These are phyloP conservation scores for Sylvia borin DNA, from an alignment of 2,797 vertebrate species.

Conservation along the genomic window DNA sequence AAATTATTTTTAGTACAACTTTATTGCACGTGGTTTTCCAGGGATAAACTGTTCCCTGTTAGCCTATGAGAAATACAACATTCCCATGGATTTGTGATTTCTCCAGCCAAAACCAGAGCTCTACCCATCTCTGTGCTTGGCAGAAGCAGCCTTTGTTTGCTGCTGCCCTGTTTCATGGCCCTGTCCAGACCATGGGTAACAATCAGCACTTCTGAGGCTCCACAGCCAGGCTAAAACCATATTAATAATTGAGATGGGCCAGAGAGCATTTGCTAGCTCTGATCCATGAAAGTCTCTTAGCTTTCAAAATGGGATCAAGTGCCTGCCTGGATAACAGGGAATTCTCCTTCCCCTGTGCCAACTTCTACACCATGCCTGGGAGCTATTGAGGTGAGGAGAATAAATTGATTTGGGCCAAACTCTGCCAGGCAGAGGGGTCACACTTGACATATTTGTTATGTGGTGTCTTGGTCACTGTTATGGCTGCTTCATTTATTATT, in stretches of 20 bases:
- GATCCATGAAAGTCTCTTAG: background rate
- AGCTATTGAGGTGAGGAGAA: background rate
- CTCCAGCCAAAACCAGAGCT: background rate
- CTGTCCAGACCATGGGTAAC: background rate
- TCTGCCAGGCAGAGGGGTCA: background rate
- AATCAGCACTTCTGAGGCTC: background rate
- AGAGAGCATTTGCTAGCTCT: background rate
- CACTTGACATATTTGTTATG: background rate
- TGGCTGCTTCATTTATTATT: background rate
- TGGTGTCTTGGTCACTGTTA: background rate
- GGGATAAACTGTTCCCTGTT: background rate
- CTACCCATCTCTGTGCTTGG: background rate
- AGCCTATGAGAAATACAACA: accelerated
- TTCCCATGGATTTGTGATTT: accelerated
- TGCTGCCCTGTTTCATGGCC: background rate
- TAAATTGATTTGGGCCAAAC: background rate
- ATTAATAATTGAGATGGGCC: background rate
- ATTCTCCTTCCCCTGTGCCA: background rate
- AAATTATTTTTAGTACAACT: background rate
- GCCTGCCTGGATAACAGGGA: background rate
- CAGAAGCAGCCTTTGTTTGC: background rate
- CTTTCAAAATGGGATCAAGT: background rate
- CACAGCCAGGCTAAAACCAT: background rate
- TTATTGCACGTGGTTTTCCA: background rate
- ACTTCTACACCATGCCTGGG: background rate